Base-by-base conservation (phyloP, 2,113 vertebrate species). In the Sebastes schlegelii region DNA sequence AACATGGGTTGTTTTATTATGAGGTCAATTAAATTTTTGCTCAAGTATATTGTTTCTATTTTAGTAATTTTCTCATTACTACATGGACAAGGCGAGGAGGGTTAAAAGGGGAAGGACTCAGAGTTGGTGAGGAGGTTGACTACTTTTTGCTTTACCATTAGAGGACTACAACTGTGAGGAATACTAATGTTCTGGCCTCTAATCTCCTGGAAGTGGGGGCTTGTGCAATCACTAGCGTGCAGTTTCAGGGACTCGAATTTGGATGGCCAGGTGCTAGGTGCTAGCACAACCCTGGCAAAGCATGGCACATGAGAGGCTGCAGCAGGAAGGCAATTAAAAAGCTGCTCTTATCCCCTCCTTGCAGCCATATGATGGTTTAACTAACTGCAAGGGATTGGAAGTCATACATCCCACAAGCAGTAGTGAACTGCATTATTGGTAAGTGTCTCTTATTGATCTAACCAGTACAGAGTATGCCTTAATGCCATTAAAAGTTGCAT, bases 101-200 rank as follows among this genome's bases (percentile, higher is more conserved):
- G 45, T 34, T 34, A 34, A 21, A 48, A 73, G 48, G 10, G 76
- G 54, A 51, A 61, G 43, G 40, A 46, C 45, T 74, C 0, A n/a
- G 26, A 51, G 40, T 49, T 34, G 48, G 48, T 11, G 8, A 34
- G 49, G 48, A 68, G 48, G 66, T 52, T 26, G 16, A 51, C 23
- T 51, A 40, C 46, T 9, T 17, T 61, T 23, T 77, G 70, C 79
- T 93, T 89, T 87, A 87, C 74, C 79, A 62, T 79, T 80, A 48
- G 4, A 76, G 72, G 19, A 52, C 49, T 74, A 60, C 10, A 43
- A 8, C 7, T 79, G 49, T n/a, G 40, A 54, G 48, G 64, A 60
- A 34, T 1, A 21, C n/a, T 79, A 73, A 49, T 34, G 42, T 49
- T 40, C 43, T 40, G 42, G 23, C 65, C 60, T 69, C 62, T 87